A percentile compares a stretch with the other conserved stretches of the same genome.
Conservation (phyloP, 2,797 vertebrate genomes). For the Myotis vivesi region DNA sequence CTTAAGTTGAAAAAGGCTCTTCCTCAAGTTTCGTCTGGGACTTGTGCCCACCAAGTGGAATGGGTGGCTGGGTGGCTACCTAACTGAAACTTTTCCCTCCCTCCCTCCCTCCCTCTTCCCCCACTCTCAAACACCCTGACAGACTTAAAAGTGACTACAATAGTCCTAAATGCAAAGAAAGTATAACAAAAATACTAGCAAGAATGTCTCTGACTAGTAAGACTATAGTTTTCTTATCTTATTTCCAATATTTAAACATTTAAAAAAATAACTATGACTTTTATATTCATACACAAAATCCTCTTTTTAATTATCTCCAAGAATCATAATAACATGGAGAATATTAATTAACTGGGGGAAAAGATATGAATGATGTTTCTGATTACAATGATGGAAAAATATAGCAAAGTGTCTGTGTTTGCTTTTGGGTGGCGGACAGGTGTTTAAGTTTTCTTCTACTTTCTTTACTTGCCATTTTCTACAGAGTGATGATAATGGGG, state of each 20-base stretch:
- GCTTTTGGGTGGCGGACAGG: not conserved
- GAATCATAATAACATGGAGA: not conserved
- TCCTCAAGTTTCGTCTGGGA: not conserved
- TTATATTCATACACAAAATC: not conserved
- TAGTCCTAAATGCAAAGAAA: not conserved
- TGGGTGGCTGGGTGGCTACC: fast-evolving
- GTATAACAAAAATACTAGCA: not conserved
- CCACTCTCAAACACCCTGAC: too few species aligned
- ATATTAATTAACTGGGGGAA: not conserved
- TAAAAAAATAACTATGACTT: not conserved
- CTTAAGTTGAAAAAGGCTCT: not conserved
- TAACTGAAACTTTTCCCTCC: not conserved
- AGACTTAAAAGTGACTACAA: not conserved
- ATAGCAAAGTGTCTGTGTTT: not conserved
- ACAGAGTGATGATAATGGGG: not conserved
- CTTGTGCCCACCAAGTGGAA: fast-evolving
- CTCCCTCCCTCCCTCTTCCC: too few species aligned
- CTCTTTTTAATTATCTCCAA: not conserved
- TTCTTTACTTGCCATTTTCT: not conserved
- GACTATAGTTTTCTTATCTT: not conserved
- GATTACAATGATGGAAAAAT: not conserved
- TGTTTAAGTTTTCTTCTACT: not conserved
- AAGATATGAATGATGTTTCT: not conserved
- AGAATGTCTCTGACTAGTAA: not conserved
- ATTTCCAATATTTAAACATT: not conserved